phyloP scores from a whole-genome alignment of 53 echinoderm and acorn worm species.

The Holothuria scabra region DNA sequence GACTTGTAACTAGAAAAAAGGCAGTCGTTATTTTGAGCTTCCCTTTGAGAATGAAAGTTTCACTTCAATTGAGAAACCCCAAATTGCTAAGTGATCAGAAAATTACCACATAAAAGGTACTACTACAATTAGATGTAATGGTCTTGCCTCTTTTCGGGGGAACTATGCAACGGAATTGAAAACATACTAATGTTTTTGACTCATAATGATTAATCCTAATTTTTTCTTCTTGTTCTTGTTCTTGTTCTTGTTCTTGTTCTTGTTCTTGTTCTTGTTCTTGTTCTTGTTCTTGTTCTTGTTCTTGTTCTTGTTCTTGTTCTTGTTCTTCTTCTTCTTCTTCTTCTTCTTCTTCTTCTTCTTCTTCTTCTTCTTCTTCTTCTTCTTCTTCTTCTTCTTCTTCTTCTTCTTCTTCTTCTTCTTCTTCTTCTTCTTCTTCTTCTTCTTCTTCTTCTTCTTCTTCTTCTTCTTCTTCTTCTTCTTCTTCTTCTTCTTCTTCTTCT shows the following conservation, averaged over 20 bases:
- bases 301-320: background rate
- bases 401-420: constrained; percentile 3
- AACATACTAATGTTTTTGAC: background rate
- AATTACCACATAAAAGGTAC: too few species aligned
- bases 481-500: constrained; percentile 4
- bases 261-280: background rate
- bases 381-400: background rate
- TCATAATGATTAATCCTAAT: background rate
- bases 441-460: background rate
- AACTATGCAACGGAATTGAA: too few species aligned
- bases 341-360: background rate
- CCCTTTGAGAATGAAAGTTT: too few species aligned
- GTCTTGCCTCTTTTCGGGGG: too few species aligned
- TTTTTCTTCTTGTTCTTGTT: background rate
- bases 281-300: background rate
- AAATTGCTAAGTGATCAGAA: too few species aligned
- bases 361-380: background rate
- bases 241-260: background rate
- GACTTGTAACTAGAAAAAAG: too few species aligned
- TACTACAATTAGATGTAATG: too few species aligned
- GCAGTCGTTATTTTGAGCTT: too few species aligned
- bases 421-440: constrained; percentile 3
- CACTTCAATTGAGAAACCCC: too few species aligned
- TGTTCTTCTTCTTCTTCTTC: background rate
- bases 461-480: background rate